phyloP scores from a whole-genome alignment of 2,888 invertebrate species.

The Alentia gelatinosa region DNA sequence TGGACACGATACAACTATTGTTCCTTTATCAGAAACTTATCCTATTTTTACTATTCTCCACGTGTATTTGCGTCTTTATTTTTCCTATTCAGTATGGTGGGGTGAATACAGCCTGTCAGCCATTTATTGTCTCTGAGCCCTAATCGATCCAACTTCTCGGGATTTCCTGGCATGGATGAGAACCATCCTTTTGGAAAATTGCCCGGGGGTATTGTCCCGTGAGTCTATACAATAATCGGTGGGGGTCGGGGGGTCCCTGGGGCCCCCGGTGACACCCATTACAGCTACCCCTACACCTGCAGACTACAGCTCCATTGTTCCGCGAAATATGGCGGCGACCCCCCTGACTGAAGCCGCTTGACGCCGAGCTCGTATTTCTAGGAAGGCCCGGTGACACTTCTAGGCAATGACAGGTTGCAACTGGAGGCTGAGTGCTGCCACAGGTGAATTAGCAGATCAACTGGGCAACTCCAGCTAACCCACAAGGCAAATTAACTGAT shows the following conservation, averaged over 20 bases:
- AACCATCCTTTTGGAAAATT: constrained; percentile 4
- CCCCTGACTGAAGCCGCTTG: background rate
- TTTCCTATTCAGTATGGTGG: too few relatives aligned
- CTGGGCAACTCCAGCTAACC: too few relatives aligned
- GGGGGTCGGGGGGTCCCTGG: background rate
- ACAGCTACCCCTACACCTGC: constrained; percentile 2
- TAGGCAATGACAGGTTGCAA: background rate
- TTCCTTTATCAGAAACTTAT: too few relatives aligned
- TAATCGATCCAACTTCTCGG: background rate
- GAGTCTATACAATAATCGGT: background rate
- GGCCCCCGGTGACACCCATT: constrained; percentile 2
- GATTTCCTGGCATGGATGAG: background rate
- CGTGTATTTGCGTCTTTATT: too few relatives aligned
- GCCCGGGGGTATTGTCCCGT: background rate
- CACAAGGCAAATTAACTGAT: too few relatives aligned
- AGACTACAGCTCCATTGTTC: background rate
- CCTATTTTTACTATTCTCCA: too few relatives aligned
- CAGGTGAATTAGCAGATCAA: background rate
- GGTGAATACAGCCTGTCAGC: background rate
- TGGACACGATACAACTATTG: too few relatives aligned
- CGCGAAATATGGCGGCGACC: background rate
- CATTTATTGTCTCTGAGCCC: background rate
- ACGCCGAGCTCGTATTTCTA: background rate
- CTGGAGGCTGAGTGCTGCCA: background rate
- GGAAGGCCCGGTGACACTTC: background rate